These are phyloP conservation scores for Drosophila mettleri DNA, from an alignment of 2,888 invertebrate species.

Conservation along the genomic window DNA sequence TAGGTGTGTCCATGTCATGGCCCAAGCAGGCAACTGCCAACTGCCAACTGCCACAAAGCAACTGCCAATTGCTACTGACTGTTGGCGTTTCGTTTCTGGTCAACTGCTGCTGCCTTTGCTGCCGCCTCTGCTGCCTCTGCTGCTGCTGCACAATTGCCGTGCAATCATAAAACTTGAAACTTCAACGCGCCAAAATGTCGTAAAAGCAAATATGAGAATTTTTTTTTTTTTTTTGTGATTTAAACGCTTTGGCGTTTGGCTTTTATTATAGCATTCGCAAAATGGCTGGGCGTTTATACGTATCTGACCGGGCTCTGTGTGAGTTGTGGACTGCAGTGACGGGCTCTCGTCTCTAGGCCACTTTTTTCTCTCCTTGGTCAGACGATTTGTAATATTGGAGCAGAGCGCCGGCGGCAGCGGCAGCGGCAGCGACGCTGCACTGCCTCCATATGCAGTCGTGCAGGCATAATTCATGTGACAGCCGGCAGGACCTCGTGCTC, in stretches of 20 bases:
- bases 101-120: not conserved
- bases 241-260: constrained; percentile 62
- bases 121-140: not conserved
- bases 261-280: not conserved
- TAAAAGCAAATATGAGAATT: constrained; percentile 65
- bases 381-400: constrained; percentile 57
- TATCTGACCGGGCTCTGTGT: constrained; percentile 30
- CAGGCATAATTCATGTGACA: constrained; percentile 74
- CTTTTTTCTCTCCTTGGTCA: constrained; percentile 23
- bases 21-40: constrained; percentile 50
- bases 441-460: constrained; percentile 51
- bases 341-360: constrained; percentile 35
- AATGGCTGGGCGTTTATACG: not conserved
- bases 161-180: constrained; percentile 52
- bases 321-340: constrained; percentile 75
- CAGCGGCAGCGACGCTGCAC: constrained; percentile 8
- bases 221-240: constrained; percentile 70
- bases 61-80: constrained; percentile 33
- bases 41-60: constrained; percentile 25
- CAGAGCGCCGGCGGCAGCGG: not conserved
- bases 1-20: constrained; percentile 65
- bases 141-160: constrained; percentile 33
- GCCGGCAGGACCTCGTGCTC: constrained; percentile 35
- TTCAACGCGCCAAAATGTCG: constrained; percentile 69
- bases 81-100: constrained; percentile 5